Evolutionary conservation across 1,140 invertebrate species (phyloP), one percentile per base, ranked within the genome.

Genomic region (Panulirus ornatus): DNA sequence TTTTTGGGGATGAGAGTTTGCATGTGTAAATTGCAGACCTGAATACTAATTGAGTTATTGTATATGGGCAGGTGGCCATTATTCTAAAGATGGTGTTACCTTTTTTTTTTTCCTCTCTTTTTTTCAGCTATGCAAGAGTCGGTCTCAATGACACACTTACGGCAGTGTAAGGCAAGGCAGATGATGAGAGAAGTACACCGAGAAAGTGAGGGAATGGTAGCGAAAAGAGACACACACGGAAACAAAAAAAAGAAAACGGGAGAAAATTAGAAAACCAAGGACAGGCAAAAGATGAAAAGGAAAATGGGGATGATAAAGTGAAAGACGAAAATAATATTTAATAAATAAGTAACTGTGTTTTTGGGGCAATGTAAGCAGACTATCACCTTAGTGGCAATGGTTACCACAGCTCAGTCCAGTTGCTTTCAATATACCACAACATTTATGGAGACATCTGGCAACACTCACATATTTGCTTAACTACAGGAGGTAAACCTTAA

Each of bases 31-130:
- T 19, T 66, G 58, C 58, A 66, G 54, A 63, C 16, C 44, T 51
- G 54, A 40, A 42, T 40, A 14, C 71, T 75, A 75, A 75, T 75
- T 75, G 71, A 40, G 34, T 75, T 40, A 75, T 75, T 38, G 40
- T 75, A 75, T 38, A 75, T 75, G 36, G 36, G 71, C 16, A 22
- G 11, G 71, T 75, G 40, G 16, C 40, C 36, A 38, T 8, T 73
- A 14, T 34, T 73, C 51, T 58, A 22, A 14, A 71, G 76, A 47
- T 14, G 38, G 40, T 36, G 76, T n/a, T n/a, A n/a, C n/a, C n/a
- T n/a, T n/a, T n/a, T n/a, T n/a, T n/a, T n/a, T n/a, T n/a, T n/a
- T n/a, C n/a, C n/a, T n/a, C n/a, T n/a, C n/a, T n/a, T n/a, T n/a
- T n/a, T n/a, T n/a, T n/a, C n/a, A n/a, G n/a, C n/a, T n/a, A n/a